Conservation (phyloP, 2,888 invertebrate genomes). For the Herminia tarsipennalis region DNA sequence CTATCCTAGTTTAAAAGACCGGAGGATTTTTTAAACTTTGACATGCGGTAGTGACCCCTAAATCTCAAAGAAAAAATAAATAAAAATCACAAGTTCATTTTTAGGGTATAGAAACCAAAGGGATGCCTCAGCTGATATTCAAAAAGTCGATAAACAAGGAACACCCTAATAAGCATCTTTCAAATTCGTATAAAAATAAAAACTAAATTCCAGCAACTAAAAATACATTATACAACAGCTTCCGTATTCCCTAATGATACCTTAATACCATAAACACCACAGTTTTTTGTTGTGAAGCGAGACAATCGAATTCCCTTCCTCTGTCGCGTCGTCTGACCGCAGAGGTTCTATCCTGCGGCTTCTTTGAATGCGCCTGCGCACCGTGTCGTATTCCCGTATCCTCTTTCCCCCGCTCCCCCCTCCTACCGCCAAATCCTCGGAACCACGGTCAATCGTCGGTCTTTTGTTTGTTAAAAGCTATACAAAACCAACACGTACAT, state of each 20-base stretch:
- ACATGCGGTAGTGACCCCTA: no score
- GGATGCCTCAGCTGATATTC: no score
- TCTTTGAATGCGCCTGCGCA: slow-evolving; percentile 74
- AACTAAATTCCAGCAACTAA: background rate
- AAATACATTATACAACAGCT: background rate
- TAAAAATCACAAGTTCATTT: no score
- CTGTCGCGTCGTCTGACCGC: slow-evolving; percentile 62
- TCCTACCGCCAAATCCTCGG: slow-evolving; percentile 47
- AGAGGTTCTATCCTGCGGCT: slow-evolving; percentile 71
- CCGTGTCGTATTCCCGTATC: slow-evolving; percentile 63
- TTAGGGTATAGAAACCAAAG: no score
- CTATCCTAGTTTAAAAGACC: no score
- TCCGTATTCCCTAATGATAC: slow-evolving; percentile 6
- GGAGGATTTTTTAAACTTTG: no score
- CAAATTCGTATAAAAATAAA: background rate
- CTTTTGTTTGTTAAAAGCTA: slow-evolving; percentile 79
- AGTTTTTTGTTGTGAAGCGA: slow-evolving; percentile 29
- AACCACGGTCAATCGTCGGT: slow-evolving; percentile 63
- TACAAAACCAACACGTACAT: slow-evolving; percentile 73
- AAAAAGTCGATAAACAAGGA: no score
- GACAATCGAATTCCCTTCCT: slow-evolving; percentile 63
- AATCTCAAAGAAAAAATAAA: no score
- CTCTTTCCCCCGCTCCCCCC: slow-evolving; percentile 30
- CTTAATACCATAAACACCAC: slow-evolving; percentile 13
- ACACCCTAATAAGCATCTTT: no score